Conservation (phyloP, 2,888 invertebrate genomes). For the Cataglyphis rosenhaueri region DNA sequence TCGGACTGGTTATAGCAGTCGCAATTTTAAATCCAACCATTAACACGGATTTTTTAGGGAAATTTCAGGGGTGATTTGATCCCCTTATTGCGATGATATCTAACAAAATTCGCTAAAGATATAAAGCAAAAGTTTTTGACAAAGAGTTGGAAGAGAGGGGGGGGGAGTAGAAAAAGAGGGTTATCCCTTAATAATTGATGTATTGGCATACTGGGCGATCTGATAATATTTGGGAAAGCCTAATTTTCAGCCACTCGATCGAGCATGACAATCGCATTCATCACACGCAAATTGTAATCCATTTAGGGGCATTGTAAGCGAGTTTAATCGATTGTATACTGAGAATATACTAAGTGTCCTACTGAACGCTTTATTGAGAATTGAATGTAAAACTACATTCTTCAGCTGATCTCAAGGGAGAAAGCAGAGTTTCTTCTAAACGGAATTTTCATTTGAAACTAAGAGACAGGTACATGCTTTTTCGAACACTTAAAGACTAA, state of each 20-base stretch:
- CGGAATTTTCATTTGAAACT: not conserved
- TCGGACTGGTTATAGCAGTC: not conserved
- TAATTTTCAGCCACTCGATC: slow-evolving; percentile 15
- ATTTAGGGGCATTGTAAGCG: slow-evolving; percentile 30
- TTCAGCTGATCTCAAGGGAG: not conserved
- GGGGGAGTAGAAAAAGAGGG: not conserved
- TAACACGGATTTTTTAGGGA: slow-evolving; percentile 13
- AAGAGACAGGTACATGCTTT: not conserved
- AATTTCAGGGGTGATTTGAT: slow-evolving; percentile 33
- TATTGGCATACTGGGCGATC: slow-evolving; percentile 10
- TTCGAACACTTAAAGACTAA: not conserved
- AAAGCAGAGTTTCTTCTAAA: not conserved
- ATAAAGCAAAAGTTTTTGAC: not conserved
- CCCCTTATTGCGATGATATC: slow-evolving; percentile 43
- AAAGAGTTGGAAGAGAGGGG: not conserved
- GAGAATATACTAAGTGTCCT: not conserved
- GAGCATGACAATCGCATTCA: slow-evolving; percentile 35
- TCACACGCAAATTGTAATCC: slow-evolving; percentile 40
- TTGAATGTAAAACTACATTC: not conserved
- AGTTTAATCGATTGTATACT: slow-evolving; percentile 19
- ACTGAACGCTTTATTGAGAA: not conserved
- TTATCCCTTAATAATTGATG: slow-evolving; percentile 23
- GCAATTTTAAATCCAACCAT: not conserved
- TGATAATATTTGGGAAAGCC: slow-evolving; percentile 28
- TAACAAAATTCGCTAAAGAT: not conserved